phyloP scores from a whole-genome alignment of 1,140 invertebrate genomes.

The Antheraea pernyi region DNA sequence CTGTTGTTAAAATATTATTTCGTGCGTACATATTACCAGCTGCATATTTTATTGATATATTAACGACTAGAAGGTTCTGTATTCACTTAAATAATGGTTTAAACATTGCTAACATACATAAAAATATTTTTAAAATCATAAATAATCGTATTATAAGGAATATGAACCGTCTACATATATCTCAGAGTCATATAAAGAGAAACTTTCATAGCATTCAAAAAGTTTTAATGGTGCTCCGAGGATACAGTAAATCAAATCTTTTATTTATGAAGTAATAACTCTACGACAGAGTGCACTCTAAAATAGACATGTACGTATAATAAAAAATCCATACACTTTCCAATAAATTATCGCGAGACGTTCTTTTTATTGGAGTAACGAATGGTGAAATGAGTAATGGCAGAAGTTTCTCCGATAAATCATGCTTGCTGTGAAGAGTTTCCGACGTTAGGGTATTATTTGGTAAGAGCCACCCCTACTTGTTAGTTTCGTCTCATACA shows the following conservation, averaged over 20 bases:
- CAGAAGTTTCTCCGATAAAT: slow-evolving; percentile 73
- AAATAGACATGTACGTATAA: slow-evolving; percentile 59
- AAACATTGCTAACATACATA: too few relatives aligned
- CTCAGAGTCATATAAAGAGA: slow-evolving; percentile 13
- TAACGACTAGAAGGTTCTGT: background rate
- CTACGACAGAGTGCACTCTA: slow-evolving; percentile 43
- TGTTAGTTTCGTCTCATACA: slow-evolving; percentile 57
- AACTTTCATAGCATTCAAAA: slow-evolving; percentile 26
- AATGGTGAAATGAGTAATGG: slow-evolving; percentile 76
- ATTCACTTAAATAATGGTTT: too few relatives aligned
- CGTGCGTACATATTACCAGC: background rate
- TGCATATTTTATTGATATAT: background rate
- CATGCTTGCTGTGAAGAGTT: slow-evolving; percentile 62
- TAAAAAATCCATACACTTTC: slow-evolving; percentile 66
- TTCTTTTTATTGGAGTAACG: slow-evolving; percentile 77
- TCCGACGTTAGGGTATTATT: slow-evolving; percentile 55
- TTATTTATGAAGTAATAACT: slow-evolving; percentile 56
- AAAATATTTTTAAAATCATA: background rate
- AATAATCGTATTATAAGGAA: background rate
- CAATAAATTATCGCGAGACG: slow-evolving; percentile 72
- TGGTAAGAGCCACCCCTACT: slow-evolving; percentile 53
- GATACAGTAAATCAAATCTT: slow-evolving; percentile 41
- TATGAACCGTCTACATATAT: background rate
- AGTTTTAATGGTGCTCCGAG: slow-evolving; percentile 31
- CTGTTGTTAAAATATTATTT: background rate